Base-by-base conservation (phyloP, 2,888 invertebrate species). In the Platerodrilus igneus region DNA sequence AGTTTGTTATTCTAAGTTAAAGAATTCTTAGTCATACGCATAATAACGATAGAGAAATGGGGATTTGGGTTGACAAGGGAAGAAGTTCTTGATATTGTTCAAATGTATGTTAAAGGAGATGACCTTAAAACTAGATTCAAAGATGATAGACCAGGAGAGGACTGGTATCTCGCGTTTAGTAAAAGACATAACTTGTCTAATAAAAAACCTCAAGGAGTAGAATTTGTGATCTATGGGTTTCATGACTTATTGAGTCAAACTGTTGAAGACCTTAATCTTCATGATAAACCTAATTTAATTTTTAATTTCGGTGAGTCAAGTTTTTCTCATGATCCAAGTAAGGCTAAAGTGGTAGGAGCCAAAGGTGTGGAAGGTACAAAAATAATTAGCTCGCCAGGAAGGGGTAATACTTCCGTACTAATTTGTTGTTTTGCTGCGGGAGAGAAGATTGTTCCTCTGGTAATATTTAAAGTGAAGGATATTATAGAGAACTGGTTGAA, bases 401-500 rank as follows among this genome's bases (percentile, higher is more conserved):
- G 27, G 8, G 18, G 10, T 23, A 33, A 33, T 9, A 33, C 33
- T 15, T 30, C 31, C 26, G 28, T 35, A 13, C 17, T 31, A 9
- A 25, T 30, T 8, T 16, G 22, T 14, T 11, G 14, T 19, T 33
- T 21, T 18, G 49, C 52, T 22, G 18, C 25, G 11, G 51, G 48
- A 3, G 16, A 33, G 4, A 48, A 51, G 21, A 3, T 27, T 9
- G 47, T 48, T 5, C 41, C 48, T 6, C 19, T 43, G 9, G 33
- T 45, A 8, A 25, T 46, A 20, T 50, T 37, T 25, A 47, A 56
- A 35, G 52, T 57, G n/a, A 57, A 55, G 47, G 50, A 56, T 45
- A 34, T 54, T 10, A 60, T 57, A 57, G 55, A 59, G 20, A 33
- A 45, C 15, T 60, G 56, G 58, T 43, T 57, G 2, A 16, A 27